Evolutionary conservation across 2,888 invertebrate genomes (phyloP), one percentile per base, ranked within the genome.

Genomic region (Caenorhabditis sinica): DNA sequence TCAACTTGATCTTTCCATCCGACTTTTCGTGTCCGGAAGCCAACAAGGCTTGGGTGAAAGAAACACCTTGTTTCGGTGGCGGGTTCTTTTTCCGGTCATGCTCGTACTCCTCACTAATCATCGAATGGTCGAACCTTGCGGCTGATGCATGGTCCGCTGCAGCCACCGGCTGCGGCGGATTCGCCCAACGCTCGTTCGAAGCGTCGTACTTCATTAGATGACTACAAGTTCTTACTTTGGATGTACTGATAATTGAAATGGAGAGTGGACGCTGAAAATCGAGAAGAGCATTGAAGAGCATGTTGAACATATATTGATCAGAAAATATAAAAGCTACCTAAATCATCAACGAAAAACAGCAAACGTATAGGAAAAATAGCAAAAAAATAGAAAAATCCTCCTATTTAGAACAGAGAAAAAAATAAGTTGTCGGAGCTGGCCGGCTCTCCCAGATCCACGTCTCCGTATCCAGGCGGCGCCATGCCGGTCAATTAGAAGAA

Each of bases 31-130:
- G 75, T n/a, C 77, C 73, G 28, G 83, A 76, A 30, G 86, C 79
- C 74, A 86, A 43, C 23, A 87, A 43, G 0, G 85, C 86, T 33
- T 84, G 75, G 3, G 81, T 45, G 63, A 86, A 74, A 36, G 80
- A 80, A 45, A 87, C 84, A 11, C 80, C 80, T 33, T 86, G 58
- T 23, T 68, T 74, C 11, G 73, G 79, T 15, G 75, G 25, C 25
- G 75, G 63, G 53, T 84, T 84, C 51, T 72, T 71, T 13, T 45
- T 65, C 71, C 68, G 68, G 17, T 56, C 77, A 17, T 65, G 63
- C 45, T 82, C 85, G 56, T 85, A 81, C 65, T 85, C 85, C 73
- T 79, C 81, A 45, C 75, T 79, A 15, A 75, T 60, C 81, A 80
- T 84, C 17, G 75, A 71, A 20, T 80, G 71, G 11, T 79, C 83